These are phyloP conservation scores for Esox masquinongy DNA, from an alignment of 2,797 vertebrate species.

Conservation along the genomic window DNA sequence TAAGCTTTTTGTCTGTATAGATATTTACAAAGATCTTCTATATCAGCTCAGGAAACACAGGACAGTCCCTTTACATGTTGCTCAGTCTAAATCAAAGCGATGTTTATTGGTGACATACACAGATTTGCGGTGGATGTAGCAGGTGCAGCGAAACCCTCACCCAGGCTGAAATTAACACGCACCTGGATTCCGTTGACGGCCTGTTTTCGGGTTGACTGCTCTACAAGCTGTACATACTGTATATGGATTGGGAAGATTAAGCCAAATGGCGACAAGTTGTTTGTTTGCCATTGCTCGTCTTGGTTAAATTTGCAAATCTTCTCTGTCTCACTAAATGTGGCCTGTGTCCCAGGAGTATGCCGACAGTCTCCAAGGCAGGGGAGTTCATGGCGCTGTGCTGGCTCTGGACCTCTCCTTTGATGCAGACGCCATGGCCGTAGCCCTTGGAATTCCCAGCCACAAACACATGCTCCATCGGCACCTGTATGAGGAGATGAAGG, in stretches of 20 bases:
- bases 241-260: neutral
- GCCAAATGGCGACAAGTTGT: neutral
- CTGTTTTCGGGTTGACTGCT: neutral
- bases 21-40: too few relatives aligned
- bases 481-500: conserved; percentile 82
- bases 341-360: conserved; percentile 76
- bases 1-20: too few relatives aligned
- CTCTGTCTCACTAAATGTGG: too few relatives aligned
- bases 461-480: conserved; percentile 83
- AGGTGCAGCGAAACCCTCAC: too few relatives aligned
- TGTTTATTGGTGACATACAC: too few relatives aligned
- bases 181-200: neutral
- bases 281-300: neutral
- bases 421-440: conserved; percentile 80
- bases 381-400: conserved; percentile 81
- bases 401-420: conserved; percentile 83
- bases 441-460: conserved; percentile 78
- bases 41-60: too few relatives aligned
- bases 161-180: neutral
- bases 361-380: conserved; percentile 82
- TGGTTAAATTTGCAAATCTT: neutral
- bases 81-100: too few relatives aligned
- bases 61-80: too few relatives aligned
- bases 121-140: too few relatives aligned
- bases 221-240: neutral